Base-by-base conservation (phyloP, 2,113 vertebrate species). In the Aix galericulata region DNA sequence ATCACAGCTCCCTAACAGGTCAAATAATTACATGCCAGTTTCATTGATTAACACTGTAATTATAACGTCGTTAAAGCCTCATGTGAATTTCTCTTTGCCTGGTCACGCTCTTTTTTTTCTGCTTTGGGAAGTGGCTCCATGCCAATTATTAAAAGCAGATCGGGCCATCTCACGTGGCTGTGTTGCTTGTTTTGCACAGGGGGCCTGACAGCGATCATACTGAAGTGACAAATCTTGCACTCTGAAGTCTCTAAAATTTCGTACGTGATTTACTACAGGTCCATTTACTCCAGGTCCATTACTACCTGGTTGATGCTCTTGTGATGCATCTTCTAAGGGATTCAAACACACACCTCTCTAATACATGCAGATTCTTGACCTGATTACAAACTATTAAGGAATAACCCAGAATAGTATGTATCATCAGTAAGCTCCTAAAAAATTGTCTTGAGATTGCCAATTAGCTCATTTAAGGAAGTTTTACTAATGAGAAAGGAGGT, bases 391-490 rank as follows among this genome's bases (percentile, higher is more conserved):
- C 84, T 52, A 86, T 67, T 91, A 95, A 88, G 86, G 46, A 80
- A 90, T 95, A 95, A 44, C 82, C 59, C 68, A 87, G 80, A 95
- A 94, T 81, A 95, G 87, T 40, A 50, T 10, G 2, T 81, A 69
- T 81, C 69, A 96, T 78, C 82, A 86, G 68, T n/a, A 91, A 64
- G 59, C 62, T 95, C 94, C 88, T 75, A 48, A 86, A 90, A 59
- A 96, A 96, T 89, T 94, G 78, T 82, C 83, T 84, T 85, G 95
- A 97, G 95, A 95, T 91, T 96, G 84, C 75, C 91, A 97, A 97
- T 97, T 96, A 97, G 69, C 95, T 93, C 89, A 96, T 93, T 97
- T 97, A 95, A 94, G 76, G 66, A 94, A 92, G 74, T 86, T 93
- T 92, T 91, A 38, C 86, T 97, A 96, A 97, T 96, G 93, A 94